Evolutionary conservation across 2,797 vertebrate species (phyloP), one percentile per base, ranked within the genome.

Genomic region (Spea hammondii): DNA sequence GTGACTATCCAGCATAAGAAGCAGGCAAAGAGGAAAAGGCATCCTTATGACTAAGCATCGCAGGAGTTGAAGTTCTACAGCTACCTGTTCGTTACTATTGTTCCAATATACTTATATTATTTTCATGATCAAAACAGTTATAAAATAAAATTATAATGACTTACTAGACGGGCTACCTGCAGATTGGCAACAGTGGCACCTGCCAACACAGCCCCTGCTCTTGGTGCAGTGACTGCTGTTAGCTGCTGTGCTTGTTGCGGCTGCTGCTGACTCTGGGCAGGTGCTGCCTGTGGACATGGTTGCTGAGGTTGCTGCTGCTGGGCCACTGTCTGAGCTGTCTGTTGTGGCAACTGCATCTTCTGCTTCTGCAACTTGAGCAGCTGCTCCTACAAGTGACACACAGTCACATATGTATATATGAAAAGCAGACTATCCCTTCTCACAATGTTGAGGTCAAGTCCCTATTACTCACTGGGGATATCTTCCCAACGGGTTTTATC

Each of bases 141-240:
- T 7, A 65, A 32, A 13, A 6, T 70, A 53, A 53, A 70, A 53
- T 50, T 10, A 12, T 50, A 10, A 44, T 13, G 76, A 92, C 95
- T 94, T 90, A 99, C 97, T 76, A 99, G 91, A 81, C 98, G 93
- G 84, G 96, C 89, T 77, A 98, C 94, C 75, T 96, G 97, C 76
- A 98, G 91, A 87, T 93, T 96, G 72, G 95, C 84, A 72, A 96
- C 94, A 0, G 95, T 89, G 12, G 95, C 89, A 85, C 95, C 93
- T 0, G 96, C 89, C 80, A 98, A 93, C 70, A 98, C 92, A 0
- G 96, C 89, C 0, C 95, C 95, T 0, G 95, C 87, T 85, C 96
- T 91, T 50, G 94, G 88, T 1, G 95, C 90, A 0, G 95, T 87
- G 51, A 98, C 95, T 0, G 96, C 86, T 4, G 95, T 87, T n/a